These are phyloP conservation scores for Oxyruncus cristatus DNA, from an alignment of 2,113 vertebrate genomes.

Conservation along the genomic window DNA sequence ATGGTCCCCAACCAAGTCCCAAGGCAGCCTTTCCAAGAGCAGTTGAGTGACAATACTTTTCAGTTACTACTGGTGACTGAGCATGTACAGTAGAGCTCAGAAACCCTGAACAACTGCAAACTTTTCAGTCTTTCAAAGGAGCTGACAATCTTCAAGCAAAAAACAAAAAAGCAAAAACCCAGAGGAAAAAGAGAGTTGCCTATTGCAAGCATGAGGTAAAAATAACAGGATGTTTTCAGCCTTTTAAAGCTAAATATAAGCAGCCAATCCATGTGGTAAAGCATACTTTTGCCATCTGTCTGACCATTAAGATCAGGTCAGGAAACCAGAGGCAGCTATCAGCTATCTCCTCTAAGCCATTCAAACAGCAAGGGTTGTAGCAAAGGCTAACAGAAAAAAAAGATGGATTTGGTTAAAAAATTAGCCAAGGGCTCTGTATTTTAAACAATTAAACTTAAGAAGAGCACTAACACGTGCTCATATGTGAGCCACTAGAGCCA, in stretches of 20 bases:
- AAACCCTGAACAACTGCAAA: background rate
- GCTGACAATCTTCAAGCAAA: background rate
- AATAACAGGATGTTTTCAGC: background rate
- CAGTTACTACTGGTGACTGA: background rate
- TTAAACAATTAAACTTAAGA: background rate
- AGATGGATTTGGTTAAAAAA: background rate
- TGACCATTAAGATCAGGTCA: background rate
- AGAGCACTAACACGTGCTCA: rapidly evolving
- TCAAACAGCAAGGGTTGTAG: background rate
- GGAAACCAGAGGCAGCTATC: background rate
- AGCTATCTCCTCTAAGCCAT: background rate
- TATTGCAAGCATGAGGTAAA: background rate
- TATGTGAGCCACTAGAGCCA: background rate
- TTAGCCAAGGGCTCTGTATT: background rate
- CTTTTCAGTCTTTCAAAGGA: background rate
- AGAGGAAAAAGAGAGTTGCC: background rate
- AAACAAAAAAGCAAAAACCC: background rate
- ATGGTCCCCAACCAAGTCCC: background rate
- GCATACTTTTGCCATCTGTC: background rate
- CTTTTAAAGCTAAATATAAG: background rate
- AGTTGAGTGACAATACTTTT: background rate
- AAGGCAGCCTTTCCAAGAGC: background rate
- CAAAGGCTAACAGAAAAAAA: background rate
- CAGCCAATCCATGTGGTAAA: background rate
- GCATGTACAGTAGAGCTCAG: background rate